A percentile compares a stretch with the other conserved stretches of the same genome.
These are phyloP conservation scores for Thinocorus orbignyianus DNA, from an alignment of 2,113 vertebrate genomes.

Conservation along the genomic window DNA sequence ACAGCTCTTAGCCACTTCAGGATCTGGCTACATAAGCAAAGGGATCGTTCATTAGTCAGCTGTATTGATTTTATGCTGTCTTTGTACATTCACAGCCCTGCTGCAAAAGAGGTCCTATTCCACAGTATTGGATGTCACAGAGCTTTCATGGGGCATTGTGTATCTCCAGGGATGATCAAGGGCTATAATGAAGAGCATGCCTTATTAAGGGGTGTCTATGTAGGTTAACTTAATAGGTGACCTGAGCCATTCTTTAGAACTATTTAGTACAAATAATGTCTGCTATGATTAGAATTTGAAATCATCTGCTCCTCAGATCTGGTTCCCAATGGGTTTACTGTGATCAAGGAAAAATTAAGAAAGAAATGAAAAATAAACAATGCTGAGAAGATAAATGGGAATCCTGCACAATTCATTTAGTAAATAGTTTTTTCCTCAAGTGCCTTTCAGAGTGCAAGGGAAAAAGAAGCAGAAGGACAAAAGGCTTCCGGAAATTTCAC, in stretches of 20 bases:
- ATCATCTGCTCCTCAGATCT: background rate
- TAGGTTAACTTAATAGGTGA: slow-evolving; percentile 26
- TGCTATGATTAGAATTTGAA: background rate
- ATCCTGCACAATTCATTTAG: background rate
- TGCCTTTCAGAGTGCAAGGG: background rate
- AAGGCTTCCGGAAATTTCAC: background rate
- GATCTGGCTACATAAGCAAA: background rate
- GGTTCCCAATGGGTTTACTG: background rate
- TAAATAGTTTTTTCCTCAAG: background rate
- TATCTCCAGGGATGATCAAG: slow-evolving; percentile 18
- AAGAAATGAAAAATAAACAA: background rate
- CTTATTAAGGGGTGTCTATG: slow-evolving; percentile 4
- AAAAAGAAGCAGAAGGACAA: background rate
- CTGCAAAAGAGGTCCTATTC: slow-evolving; percentile 14
- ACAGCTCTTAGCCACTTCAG: background rate
- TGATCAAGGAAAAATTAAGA: background rate
- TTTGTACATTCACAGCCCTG: background rate
- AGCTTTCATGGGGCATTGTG: background rate
- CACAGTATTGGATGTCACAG: background rate
- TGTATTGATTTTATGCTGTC: slow-evolving; percentile 25
- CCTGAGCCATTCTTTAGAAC: background rate
- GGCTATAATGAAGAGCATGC: background rate
- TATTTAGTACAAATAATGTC: background rate
- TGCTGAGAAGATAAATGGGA: background rate
- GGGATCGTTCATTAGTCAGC: slow-evolving; percentile 20